phyloP scores from a whole-genome alignment of 2,797 vertebrate genomes.

The Sebastes trivittatus region DNA sequence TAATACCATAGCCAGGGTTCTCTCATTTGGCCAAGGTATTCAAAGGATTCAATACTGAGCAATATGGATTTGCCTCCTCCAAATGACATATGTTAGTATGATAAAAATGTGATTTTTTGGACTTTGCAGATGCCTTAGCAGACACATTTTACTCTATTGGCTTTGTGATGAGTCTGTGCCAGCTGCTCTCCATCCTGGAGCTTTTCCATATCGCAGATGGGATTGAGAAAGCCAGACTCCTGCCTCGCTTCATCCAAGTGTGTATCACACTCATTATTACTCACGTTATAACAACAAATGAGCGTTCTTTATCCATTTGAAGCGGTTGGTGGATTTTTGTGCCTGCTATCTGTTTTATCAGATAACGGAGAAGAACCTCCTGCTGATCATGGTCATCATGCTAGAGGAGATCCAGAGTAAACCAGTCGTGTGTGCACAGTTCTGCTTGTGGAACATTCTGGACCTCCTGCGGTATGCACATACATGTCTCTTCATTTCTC shows the following conservation, averaged over 20 bases:
- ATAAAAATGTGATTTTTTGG: background rate
- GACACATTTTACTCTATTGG: conserved; percentile 95
- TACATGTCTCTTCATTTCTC: background rate
- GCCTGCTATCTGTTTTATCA: conserved; percentile 38
- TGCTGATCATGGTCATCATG: conserved; percentile 89
- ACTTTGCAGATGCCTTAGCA: conserved; percentile 85
- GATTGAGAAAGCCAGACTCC: conserved; percentile 84
- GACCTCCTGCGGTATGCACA: conserved; percentile 86
- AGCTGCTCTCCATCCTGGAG: conserved; percentile 89
- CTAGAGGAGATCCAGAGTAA: conserved; percentile 93
- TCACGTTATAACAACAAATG: background rate
- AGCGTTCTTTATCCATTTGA: too few relatives aligned
- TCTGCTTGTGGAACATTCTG: conserved; percentile 92
- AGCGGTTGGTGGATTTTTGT: background rate
- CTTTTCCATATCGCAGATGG: conserved; percentile 89
- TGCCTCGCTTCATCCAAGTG: conserved; percentile 91
- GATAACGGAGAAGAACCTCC: conserved; percentile 90
- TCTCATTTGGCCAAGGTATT: conserved; percentile 93
- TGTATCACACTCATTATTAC: background rate
- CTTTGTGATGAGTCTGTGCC: conserved; percentile 91
- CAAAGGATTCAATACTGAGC: background rate
- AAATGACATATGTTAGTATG: rapidly evolving
- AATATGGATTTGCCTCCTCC: background rate
- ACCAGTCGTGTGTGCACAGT: conserved; percentile 87
- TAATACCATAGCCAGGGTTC: conserved; percentile 90